Conservation (phyloP, 2,113 vertebrate genomes). For the Dipodomys ordii region DNA sequence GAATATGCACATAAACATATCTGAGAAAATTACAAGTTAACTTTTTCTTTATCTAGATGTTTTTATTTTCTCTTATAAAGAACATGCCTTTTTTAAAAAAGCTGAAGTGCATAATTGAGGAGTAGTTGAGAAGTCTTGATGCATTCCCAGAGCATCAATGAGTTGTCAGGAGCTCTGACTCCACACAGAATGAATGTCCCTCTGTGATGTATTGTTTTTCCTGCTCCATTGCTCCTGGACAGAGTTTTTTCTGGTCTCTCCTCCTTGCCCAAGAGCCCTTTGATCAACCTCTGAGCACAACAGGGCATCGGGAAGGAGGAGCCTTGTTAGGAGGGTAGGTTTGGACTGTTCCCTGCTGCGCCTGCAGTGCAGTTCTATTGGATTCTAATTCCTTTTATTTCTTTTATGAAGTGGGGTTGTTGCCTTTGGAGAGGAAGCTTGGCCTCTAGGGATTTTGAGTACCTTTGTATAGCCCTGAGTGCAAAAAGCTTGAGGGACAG, state of each 20-base stretch:
- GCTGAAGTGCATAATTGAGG: background rate
- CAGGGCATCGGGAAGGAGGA: background rate
- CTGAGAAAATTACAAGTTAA: slow-evolving; percentile 33
- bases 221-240: background rate
- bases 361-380: background rate
- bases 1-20: slow-evolving; percentile 29
- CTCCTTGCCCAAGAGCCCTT: background rate
- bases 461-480: background rate
- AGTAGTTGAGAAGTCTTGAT: slow-evolving; percentile 37
- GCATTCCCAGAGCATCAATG: background rate
- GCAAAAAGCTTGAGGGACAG: background rate
- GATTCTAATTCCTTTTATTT: background rate
- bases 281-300: background rate
- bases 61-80: slow-evolving; percentile 31
- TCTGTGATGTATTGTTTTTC: background rate
- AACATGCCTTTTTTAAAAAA: background rate
- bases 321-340: background rate
- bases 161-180: background rate
- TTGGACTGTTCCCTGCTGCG: background rate
- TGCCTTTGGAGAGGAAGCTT: background rate
- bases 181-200: background rate
- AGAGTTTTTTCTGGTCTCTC: background rate
- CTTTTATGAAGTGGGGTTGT: background rate
- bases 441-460: background rate
- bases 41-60: slow-evolving; percentile 37